Percentiles rank a stretch among this genome's conserved stretches.
These are phyloP conservation scores for Gnathonemus longibarbis DNA, from an alignment of 2,113 vertebrate species.

Conservation along the genomic window DNA sequence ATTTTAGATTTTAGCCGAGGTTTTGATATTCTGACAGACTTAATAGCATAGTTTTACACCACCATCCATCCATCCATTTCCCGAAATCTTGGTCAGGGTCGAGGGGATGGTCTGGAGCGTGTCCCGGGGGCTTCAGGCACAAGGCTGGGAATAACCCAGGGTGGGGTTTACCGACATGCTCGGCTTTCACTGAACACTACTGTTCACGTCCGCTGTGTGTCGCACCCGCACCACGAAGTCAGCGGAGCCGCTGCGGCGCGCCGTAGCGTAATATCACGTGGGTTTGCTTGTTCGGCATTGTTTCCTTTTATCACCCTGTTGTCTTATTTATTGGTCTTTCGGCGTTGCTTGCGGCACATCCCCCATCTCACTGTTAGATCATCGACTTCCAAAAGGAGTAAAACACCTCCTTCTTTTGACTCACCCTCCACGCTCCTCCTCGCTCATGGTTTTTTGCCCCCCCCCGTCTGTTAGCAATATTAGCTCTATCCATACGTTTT, in stretches of 20 bases:
- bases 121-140: no score
- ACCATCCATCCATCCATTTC: no score
- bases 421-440: background rate
- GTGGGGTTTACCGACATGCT: no score
- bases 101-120: no score
- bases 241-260: no score
- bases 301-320: background rate
- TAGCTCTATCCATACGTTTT: background rate
- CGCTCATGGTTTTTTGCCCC: background rate
- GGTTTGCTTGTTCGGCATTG: background rate
- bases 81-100: no score
- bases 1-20: no score
- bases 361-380: background rate
- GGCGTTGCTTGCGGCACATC: background rate
- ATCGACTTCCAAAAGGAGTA: background rate
- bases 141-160: no score
- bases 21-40: no score
- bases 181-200: background rate
- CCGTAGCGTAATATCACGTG: background rate
- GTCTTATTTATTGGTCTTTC: background rate
- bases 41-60: no score
- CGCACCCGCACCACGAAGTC: no score
- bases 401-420: background rate
- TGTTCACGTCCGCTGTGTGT: no score
- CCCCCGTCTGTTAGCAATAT: background rate